Evolutionary conservation across 2,888 invertebrate genomes (phyloP).

Genomic region (Pyrgus malvae): DNA sequence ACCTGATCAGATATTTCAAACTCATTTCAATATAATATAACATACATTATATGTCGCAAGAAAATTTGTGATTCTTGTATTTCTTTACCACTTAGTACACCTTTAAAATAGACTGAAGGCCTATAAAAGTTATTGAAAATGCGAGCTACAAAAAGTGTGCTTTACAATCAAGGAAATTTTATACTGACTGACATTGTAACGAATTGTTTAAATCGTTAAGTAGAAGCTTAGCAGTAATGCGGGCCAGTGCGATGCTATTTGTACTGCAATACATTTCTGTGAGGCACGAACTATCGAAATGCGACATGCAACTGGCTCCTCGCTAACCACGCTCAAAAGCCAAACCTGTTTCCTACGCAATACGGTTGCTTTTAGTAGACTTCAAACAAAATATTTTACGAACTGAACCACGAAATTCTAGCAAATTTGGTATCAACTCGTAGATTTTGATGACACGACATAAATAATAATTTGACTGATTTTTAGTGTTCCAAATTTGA

Average conservation of each 20-base stretch:
- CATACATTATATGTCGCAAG: no score
- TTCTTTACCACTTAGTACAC: no score
- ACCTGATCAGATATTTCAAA: no score
- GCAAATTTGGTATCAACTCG: neutral
- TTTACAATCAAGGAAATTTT: no score
- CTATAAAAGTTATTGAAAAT: no score
- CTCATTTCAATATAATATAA: no score
- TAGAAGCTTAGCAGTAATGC: conserved; percentile 5
- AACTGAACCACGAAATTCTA: neutral
- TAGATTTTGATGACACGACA: no score
- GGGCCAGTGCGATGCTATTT: conserved; percentile 6
- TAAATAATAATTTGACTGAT: no score
- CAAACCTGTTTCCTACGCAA: neutral
- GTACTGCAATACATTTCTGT: conserved; percentile 14
- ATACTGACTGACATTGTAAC: neutral
- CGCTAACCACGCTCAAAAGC: neutral
- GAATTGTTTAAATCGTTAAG: neutral
- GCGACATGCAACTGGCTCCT: conserved; percentile 2
- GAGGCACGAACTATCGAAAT: conserved; percentile 9
- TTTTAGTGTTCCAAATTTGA: no score
- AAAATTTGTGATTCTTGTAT: no score
- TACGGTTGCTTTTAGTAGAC: neutral
- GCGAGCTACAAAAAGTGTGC: no score
- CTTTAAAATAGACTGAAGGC: no score
- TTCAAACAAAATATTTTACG: neutral